Evolutionary conservation across 2,888 invertebrate species (phyloP).

Genomic region (Aproaerema taeniolella): DNA sequence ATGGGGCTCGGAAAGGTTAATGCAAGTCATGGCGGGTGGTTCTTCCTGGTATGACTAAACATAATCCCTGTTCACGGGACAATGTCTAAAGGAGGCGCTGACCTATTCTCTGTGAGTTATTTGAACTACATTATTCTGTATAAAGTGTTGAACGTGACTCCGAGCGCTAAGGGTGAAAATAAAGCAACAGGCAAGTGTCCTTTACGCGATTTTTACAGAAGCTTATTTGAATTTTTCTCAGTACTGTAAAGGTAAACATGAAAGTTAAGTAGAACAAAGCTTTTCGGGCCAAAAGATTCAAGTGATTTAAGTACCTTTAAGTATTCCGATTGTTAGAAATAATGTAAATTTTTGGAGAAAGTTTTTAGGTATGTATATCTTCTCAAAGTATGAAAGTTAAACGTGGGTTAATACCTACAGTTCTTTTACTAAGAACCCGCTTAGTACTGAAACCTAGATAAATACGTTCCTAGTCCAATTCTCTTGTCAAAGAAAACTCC

Average conservation of each 20-base stretch:
- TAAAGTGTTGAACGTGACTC: neutral
- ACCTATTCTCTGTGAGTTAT: conserved; percentile 8
- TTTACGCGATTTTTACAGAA: neutral
- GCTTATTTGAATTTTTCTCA: neutral
- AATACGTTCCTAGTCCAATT: too few relatives aligned
- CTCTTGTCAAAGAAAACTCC: too few relatives aligned
- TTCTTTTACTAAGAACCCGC: too few relatives aligned
- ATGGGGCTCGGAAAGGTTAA: conserved; percentile 33
- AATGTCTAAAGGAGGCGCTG: conserved; percentile 1
- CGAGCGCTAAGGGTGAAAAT: too few relatives aligned
- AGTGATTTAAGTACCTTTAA: neutral
- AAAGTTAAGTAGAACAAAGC: neutral
- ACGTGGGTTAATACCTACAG: too few relatives aligned
- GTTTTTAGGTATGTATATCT: too few relatives aligned
- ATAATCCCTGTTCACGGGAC: conserved; percentile 2
- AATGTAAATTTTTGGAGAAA: too few relatives aligned
- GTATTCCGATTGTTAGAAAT: too few relatives aligned
- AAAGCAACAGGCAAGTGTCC: conserved; percentile 5
- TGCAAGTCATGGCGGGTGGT: conserved; percentile 32
- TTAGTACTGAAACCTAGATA: too few relatives aligned
- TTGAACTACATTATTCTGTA: conserved; percentile 4
- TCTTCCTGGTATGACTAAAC: conserved; percentile 21
- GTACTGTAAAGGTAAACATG: neutral
- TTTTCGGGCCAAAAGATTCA: neutral
- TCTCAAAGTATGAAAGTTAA: too few relatives aligned